These are phyloP conservation scores for Scrobipalpa costella DNA, from an alignment of 2,888 invertebrate genomes.

Conservation along the genomic window DNA sequence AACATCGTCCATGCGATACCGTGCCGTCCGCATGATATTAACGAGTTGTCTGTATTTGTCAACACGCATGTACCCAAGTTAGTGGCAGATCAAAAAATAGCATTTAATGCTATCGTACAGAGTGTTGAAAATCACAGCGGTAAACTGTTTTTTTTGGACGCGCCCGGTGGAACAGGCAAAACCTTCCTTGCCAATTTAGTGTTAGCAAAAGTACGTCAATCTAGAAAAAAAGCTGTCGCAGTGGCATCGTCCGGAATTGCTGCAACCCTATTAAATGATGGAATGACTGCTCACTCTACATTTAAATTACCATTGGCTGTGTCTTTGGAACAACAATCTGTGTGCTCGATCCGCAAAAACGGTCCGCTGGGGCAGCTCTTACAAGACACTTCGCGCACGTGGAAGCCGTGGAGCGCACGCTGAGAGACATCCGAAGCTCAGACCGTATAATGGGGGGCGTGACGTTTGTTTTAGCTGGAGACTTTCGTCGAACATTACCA, in stretches of 20 bases:
- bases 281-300: no score
- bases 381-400: conserved; percentile 36
- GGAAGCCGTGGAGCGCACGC: no score
- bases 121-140: neutral
- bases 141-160: conserved; percentile 10
- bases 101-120: neutral
- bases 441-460: no score
- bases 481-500: conserved; percentile 35
- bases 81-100: neutral
- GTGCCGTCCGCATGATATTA: neutral
- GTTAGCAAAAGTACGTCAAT: neutral
- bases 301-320: no score
- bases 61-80: neutral
- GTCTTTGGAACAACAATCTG: conserved; percentile 35
- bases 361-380: conserved; percentile 45
- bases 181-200: conserved; percentile 6
- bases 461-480: no score
- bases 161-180: conserved; percentile 18
- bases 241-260: conserved; percentile 20
- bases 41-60: neutral
- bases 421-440: no score
- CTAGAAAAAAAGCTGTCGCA: neutral
- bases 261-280: conserved; percentile 6
- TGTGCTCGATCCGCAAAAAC: conserved; percentile 39
- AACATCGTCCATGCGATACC: neutral